Percentiles rank a stretch among this genome's conserved stretches.
Conservation (phyloP, 1,140 invertebrate species). For the Drosophila subpulchrella region DNA sequence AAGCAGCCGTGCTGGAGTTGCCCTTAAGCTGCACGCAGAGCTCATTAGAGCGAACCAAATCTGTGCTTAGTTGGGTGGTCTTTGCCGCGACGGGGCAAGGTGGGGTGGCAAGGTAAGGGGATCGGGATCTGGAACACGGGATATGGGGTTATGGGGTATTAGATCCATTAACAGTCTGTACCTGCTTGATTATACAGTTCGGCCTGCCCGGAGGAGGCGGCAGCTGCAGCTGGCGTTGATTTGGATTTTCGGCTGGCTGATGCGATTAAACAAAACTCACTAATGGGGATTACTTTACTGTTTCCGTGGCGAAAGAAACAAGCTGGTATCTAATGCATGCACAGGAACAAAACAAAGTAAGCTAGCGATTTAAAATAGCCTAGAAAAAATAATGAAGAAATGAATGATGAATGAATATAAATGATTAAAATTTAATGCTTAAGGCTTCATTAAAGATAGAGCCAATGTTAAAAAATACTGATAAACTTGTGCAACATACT, state of each 20-base stretch:
- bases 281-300: slow-evolving; percentile 17
- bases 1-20: slow-evolving; percentile 21
- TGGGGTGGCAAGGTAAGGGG: too few relatives aligned
- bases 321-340: slow-evolving; percentile 11
- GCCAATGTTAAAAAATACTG: too few relatives aligned
- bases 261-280: slow-evolving; percentile 22
- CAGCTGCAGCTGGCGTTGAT: slow-evolving; percentile 23
- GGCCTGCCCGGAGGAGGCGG: slow-evolving; percentile 2
- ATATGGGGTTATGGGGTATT: slow-evolving; percentile 13
- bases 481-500: too few relatives aligned
- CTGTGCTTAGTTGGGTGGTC: slow-evolving; percentile 30
- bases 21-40: slow-evolving; percentile 48
- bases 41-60: slow-evolving; percentile 54
- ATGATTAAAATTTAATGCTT: too few relatives aligned
- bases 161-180: slow-evolving; percentile 45
- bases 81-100: not conserved
- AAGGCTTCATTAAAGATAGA: too few relatives aligned
- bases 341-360: not conserved
- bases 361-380: too few relatives aligned
- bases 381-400: too few relatives aligned
- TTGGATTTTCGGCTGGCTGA: slow-evolving; percentile 17
- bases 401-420: too few relatives aligned
- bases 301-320: slow-evolving; percentile 12
- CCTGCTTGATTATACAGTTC: slow-evolving; percentile 43
- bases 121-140: not conserved